These are phyloP conservation scores for Rhinoptilus africanus DNA, from an alignment of 2,113 vertebrate genomes.

Conservation along the genomic window DNA sequence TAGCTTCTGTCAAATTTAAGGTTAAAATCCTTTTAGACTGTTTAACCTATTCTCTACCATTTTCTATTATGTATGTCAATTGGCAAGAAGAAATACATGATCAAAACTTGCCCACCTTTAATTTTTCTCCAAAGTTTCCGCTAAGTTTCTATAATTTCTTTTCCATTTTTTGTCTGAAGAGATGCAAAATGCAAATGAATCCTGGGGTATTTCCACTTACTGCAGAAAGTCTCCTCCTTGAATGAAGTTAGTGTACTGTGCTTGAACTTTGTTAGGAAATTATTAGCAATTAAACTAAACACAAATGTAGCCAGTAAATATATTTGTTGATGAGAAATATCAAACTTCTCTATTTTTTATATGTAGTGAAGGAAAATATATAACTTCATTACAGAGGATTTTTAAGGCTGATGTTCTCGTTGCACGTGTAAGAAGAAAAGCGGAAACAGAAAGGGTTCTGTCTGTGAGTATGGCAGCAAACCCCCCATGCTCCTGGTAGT, in stretches of 20 bases:
- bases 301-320: background rate
- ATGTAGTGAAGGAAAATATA: background rate
- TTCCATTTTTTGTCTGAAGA: constrained; percentile 4
- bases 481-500: background rate
- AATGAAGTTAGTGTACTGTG: background rate
- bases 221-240: background rate
- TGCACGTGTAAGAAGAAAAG: background rate
- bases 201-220: background rate
- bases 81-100: constrained; percentile 67
- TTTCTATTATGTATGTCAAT: constrained; percentile 76
- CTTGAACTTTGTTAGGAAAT: background rate
- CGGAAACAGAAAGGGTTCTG: background rate
- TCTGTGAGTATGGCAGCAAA: background rate
- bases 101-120: constrained; percentile 69
- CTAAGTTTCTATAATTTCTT: constrained; percentile 53
- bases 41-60: constrained; percentile 82
- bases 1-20: constrained; percentile 89
- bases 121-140: constrained; percentile 67
- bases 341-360: background rate
- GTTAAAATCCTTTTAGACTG: constrained; percentile 83
- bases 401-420: background rate
- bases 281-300: background rate
- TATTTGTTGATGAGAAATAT: background rate
- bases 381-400: background rate
- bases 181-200: background rate